Conservation (phyloP, 1,140 invertebrate species). For the Riptortus pedestris region DNA sequence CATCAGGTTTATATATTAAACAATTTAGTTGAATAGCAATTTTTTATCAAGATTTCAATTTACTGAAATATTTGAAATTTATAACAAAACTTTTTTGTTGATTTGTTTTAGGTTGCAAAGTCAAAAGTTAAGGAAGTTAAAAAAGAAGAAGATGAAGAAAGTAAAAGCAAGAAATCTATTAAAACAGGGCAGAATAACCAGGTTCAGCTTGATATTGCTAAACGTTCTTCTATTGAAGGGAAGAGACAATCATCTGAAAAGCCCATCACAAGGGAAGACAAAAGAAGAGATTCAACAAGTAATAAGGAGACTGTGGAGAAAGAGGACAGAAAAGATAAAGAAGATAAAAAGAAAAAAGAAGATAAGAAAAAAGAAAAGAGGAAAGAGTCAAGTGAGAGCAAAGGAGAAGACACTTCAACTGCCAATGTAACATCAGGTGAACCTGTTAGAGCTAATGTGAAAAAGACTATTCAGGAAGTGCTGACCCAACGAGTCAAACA, state of each 20-base stretch:
- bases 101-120: not conserved
- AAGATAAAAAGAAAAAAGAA: slow-evolving; percentile 7
- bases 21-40: too few species aligned
- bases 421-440: slow-evolving; percentile 34
- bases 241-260: not conserved
- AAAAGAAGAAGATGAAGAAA: slow-evolving; percentile 2
- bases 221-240: not conserved
- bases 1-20: too few species aligned
- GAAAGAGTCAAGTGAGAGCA: slow-evolving; percentile 25
- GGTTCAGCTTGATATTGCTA: not conserved
- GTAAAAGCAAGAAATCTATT: not conserved
- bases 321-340: too few species aligned
- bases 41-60: too few species aligned
- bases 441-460: slow-evolving; percentile 65
- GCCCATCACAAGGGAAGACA: not conserved
- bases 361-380: slow-evolving; percentile 26
- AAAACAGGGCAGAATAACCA: not conserved
- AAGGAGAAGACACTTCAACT: slow-evolving; percentile 11
- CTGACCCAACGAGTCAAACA: slow-evolving; percentile 53
- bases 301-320: not conserved
- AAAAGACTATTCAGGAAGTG: slow-evolving; percentile 64
- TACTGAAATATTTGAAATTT: too few species aligned
- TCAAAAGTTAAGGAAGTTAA: not conserved
- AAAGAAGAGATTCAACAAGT: not conserved
- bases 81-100: too few species aligned